Percentiles rank a stretch among this genome's conserved stretches.
These are phyloP conservation scores for Gnathonemus longibarbis DNA, from an alignment of 2,113 vertebrate genomes.

Conservation along the genomic window DNA sequence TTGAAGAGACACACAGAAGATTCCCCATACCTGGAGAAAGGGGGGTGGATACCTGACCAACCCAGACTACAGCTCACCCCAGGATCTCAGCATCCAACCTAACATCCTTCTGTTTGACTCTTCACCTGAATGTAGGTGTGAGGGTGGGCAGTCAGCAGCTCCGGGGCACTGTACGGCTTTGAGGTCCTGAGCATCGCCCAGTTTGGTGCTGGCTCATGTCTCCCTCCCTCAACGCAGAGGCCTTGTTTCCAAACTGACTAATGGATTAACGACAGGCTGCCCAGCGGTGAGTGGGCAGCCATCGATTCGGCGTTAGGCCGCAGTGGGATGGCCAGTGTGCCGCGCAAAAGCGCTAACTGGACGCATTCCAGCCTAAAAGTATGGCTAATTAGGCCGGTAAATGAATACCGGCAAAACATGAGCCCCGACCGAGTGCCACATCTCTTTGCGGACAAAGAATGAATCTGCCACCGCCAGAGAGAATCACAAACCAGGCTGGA, in stretches of 20 bases:
- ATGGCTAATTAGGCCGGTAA: not conserved
- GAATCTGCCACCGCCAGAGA: not conserved
- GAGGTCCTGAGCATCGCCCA: not conserved
- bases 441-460: not conserved
- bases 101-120: not conserved
- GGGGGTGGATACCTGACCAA: not conserved
- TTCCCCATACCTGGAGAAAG: not conserved
- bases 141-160: not conserved
- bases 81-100: not conserved
- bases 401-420: not conserved
- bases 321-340: not conserved
- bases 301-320: not conserved
- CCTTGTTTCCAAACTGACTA: constrained; percentile 1
- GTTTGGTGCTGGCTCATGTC: not conserved
- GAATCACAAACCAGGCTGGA: not conserved
- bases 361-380: not conserved
- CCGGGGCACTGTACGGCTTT: not conserved
- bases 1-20: not conserved
- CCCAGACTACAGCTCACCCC: not conserved
- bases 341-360: not conserved
- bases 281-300: not conserved
- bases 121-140: not conserved
- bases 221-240: not conserved
- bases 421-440: not conserved
- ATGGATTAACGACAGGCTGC: not conserved